phyloP scores from a whole-genome alignment of 2,888 invertebrate species.

The Alcis repandata region DNA sequence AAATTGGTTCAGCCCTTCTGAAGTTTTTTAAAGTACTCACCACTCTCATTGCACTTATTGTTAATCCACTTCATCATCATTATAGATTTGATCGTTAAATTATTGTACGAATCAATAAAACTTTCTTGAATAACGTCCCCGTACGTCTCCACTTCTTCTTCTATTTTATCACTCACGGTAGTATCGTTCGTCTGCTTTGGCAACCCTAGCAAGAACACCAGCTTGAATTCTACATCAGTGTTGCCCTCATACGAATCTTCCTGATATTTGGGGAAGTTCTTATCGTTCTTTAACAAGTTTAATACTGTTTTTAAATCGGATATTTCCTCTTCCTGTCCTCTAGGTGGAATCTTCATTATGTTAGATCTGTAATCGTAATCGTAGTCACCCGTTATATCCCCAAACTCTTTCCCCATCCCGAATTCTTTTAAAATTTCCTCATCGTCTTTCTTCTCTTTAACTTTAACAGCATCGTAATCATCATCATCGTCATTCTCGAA shows the following conservation, averaged over 20 bases:
- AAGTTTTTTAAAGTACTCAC: constrained; percentile 59
- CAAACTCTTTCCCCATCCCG: constrained; percentile 77
- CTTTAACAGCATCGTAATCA: constrained; percentile 43
- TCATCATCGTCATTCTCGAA: constrained; percentile 58
- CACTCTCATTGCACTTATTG: constrained; percentile 87
- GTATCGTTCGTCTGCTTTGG: constrained; percentile 86
- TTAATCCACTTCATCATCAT: constrained; percentile 94
- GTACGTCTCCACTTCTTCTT: constrained; percentile 88
- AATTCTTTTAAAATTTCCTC: constrained; percentile 72
- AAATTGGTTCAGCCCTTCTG: not conserved
- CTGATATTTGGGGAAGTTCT: constrained; percentile 57
- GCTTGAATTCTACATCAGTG: constrained; percentile 66
- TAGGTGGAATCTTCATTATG: constrained; percentile 81
- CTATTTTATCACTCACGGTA: constrained; percentile 87
- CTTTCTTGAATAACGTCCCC: constrained; percentile 94
- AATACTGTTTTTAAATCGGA: constrained; percentile 68
- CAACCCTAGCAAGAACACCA: constrained; percentile 87
- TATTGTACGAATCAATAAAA: constrained; percentile 94
- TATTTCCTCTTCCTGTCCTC: constrained; percentile 71
- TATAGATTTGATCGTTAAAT: constrained; percentile 94
- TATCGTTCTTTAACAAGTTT: constrained; percentile 60
- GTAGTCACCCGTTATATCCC: constrained; percentile 62
- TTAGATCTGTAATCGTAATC: constrained; percentile 76
- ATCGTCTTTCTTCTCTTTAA: constrained; percentile 51
- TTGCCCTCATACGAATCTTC: constrained; percentile 48